Base-by-base conservation (phyloP, 1,140 invertebrate species). In the Forficula auricularia region DNA sequence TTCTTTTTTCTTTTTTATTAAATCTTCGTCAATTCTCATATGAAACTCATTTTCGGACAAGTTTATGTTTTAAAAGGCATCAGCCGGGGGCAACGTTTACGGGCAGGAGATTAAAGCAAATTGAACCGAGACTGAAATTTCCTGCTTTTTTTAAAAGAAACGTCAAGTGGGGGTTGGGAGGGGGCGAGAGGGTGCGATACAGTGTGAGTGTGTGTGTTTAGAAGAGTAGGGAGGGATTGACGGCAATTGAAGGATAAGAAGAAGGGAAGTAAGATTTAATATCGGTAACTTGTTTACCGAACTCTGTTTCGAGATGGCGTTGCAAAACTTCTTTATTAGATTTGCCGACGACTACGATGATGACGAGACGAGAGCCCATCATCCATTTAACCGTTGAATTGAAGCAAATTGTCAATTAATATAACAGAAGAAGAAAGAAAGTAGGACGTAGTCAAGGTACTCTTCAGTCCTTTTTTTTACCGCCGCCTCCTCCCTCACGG, bases 21-120 rank as follows among this genome's bases (percentile, higher is more conserved):
- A 43, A 43, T 45, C 44, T 43, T 37, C 35, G 51, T 46, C 40
- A 48, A 48, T 48, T 40, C 43, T 48, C 47, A 48, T 45, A 48
- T 48, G 47, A 48, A 48, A 47, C 46, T 47, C 46, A 47, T 47
- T 47, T 47, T 47, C 46, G 31, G 38, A 45, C 43, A 38, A 48
- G 44, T 45, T 45, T 45, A 42, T 40, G 39, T 45, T 48, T 45
- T 48, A 45, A 45, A 48, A 45, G 43, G 43, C 47, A 41, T 38
- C 47, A n/a, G n/a, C 47, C 38, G 44, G 42, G 44, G 47, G 47
- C 41, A 39, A 30, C 15, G 42, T 47, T 43, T 47, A 47, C 42
- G 38, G 35, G 16, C 19, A 44, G 46, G 46, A 40, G 46, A 47
- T 47, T 40, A 44, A 44, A 47, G 41, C 43, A 47, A 47, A 47